phyloP scores from a whole-genome alignment of 2,113 vertebrate species.

The Dryoscopus gambensis region DNA sequence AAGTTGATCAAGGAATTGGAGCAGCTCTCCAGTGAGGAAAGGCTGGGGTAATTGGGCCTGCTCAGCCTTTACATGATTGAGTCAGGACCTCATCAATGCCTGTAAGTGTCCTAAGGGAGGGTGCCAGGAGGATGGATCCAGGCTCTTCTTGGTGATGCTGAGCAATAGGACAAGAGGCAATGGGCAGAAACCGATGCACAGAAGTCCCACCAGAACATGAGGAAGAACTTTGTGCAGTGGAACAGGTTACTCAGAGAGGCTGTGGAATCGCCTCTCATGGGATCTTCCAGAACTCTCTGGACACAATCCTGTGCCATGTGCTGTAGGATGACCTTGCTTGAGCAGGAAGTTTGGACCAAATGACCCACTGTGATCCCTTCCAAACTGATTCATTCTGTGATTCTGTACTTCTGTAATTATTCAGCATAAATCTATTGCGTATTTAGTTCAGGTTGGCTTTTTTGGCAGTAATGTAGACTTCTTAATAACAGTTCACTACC shows the following conservation, averaged over 20 bases:
- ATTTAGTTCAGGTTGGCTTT: background rate
- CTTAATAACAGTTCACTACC: background rate
- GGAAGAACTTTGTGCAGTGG: background rate
- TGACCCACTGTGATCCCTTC: background rate
- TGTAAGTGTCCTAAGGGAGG: background rate
- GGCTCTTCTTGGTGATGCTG: background rate
- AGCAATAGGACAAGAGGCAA: background rate
- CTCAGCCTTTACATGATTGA: background rate
- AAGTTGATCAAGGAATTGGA: background rate
- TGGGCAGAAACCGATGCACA: background rate
- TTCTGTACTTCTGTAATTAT: background rate
- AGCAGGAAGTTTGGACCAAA: background rate
- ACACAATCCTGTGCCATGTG: background rate
- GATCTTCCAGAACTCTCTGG: background rate
- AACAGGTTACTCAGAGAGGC: background rate
- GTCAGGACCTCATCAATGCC: background rate
- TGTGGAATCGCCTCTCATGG: background rate
- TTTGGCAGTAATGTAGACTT: constrained; percentile 14
- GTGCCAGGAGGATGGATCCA: background rate
- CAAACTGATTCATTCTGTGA: accelerated
- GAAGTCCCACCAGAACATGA: background rate
- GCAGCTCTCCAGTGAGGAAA: background rate
- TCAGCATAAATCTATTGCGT: background rate
- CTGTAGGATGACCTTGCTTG: background rate
- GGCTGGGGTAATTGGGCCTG: background rate